Percentiles rank a stretch among this genome's conserved stretches.
These are phyloP conservation scores for Hipposideros armiger DNA, from an alignment of 2,113 vertebrate species.

Conservation along the genomic window DNA sequence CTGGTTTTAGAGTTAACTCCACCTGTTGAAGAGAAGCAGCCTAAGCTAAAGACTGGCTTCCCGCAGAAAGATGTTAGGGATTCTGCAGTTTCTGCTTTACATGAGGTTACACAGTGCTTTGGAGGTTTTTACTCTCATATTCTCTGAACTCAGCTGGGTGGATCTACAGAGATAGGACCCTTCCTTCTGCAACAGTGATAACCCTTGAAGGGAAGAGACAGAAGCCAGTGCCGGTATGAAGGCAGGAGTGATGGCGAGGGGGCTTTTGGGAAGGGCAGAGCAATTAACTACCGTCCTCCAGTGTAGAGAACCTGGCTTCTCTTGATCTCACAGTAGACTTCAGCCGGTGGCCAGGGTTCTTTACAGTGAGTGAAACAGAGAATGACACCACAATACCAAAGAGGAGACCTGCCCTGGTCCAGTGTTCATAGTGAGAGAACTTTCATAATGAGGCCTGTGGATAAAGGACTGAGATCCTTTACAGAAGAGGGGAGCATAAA, in stretches of 20 bases:
- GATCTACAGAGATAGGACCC: not conserved
- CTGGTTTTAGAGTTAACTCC: not conserved
- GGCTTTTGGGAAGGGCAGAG: slow-evolving; percentile 67
- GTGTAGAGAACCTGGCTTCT: slow-evolving; percentile 71
- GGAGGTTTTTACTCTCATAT: not conserved
- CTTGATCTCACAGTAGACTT: slow-evolving; percentile 79
- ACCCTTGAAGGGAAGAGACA: slow-evolving; percentile 55
- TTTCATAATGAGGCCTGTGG: slow-evolving; percentile 79
- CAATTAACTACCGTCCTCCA: slow-evolving; percentile 74
- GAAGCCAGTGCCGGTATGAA: slow-evolving; percentile 69
- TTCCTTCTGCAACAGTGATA: slow-evolving; percentile 10
- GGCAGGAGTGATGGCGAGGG: slow-evolving; percentile 66
- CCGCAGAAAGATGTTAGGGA: not conserved
- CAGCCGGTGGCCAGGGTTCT: slow-evolving; percentile 76
- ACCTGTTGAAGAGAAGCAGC: slow-evolving; percentile 26
- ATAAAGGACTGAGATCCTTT: slow-evolving; percentile 79
- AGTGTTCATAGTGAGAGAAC: slow-evolving; percentile 66
- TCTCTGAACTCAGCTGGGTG: slow-evolving; percentile 24
- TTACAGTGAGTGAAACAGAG: slow-evolving; percentile 72
- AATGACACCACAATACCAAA: slow-evolving; percentile 58
- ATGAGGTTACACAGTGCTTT: not conserved
- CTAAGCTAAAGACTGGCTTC: slow-evolving; percentile 11
- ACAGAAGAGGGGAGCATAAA: slow-evolving; percentile 74
- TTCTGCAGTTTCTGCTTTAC: not conserved
- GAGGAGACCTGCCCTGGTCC: slow-evolving; percentile 68